Percentiles rank a stretch among this genome's conserved stretches.
phyloP scores from a whole-genome alignment of 2,113 vertebrate species.

The Ciconia boyciana region DNA sequence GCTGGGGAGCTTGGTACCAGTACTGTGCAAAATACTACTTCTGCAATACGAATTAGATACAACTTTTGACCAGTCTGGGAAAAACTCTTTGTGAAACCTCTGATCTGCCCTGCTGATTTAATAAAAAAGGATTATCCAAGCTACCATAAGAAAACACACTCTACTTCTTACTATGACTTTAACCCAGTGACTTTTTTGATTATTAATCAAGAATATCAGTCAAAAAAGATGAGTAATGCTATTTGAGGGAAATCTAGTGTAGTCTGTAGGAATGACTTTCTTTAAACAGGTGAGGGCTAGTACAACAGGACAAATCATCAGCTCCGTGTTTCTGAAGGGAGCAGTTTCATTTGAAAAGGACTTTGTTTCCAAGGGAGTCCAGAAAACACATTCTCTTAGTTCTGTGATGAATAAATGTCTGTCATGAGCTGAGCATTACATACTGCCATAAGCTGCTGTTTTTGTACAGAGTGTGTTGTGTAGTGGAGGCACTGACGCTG shows the following conservation, averaged over 20 bases:
- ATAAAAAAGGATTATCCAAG: not conserved
- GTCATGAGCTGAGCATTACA: not conserved
- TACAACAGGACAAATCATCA: not conserved
- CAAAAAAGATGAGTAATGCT: not conserved
- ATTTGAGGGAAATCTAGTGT: not conserved
- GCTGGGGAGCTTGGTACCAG: not conserved
- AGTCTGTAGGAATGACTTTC: not conserved
- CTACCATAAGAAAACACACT: not conserved
- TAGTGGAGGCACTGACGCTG: not conserved
- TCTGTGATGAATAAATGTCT: slow-evolving; percentile 13
- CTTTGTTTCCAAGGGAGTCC: slow-evolving; percentile 22
- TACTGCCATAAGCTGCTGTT: not conserved
- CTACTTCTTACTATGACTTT: not conserved
- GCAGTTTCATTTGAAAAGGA: not conserved
- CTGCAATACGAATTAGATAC: not conserved
- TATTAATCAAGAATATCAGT: not conserved
- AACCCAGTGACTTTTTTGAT: not conserved
- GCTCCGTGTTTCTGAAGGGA: not conserved
- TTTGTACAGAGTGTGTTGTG: not conserved
- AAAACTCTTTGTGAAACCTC: not conserved
- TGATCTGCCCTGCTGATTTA: not conserved
- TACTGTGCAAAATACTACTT: not conserved
- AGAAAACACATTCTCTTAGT: not conserved
- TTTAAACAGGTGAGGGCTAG: not conserved
- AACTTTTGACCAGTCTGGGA: not conserved